Conservation (phyloP, 2,888 invertebrate species). For the Metacarcinus magister region DNA sequence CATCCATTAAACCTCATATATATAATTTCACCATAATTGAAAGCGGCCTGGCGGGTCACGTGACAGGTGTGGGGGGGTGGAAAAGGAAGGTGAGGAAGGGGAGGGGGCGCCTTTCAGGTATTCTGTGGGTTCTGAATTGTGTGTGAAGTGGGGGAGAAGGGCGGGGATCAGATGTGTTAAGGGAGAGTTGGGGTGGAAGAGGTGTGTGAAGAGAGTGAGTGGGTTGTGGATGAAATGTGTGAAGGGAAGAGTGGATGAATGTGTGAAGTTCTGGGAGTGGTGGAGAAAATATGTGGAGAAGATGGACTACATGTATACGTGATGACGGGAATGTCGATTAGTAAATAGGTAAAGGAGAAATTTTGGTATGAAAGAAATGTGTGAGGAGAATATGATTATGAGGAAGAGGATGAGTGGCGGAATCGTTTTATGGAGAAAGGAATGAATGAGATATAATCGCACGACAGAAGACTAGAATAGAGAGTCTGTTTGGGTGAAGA, state of each 20-base stretch:
- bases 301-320: no score
- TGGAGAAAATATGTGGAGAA: neutral
- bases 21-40: conserved; percentile 38
- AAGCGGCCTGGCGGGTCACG: conserved; percentile 26
- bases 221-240: neutral
- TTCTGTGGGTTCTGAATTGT: neutral
- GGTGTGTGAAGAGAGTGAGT: neutral
- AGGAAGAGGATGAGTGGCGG: neutral
- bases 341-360: no score
- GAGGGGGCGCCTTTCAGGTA: neutral
- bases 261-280: no score
- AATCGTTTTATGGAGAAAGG: neutral
- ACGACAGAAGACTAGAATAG: no score
- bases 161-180: neutral
- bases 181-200: neutral
- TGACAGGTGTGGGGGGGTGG: neutral
- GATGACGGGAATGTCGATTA: no score
- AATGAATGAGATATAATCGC: no score
- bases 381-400: no score
- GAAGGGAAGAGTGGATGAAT: neutral
- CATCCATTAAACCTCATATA: conserved; percentile 17
- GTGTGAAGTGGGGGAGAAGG: neutral
- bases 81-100: neutral
- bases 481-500: no score
- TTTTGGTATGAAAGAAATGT: no score